These are phyloP conservation scores for Dasysyrphus albostriatus DNA, from an alignment of 2,888 invertebrate species.

Conservation along the genomic window DNA sequence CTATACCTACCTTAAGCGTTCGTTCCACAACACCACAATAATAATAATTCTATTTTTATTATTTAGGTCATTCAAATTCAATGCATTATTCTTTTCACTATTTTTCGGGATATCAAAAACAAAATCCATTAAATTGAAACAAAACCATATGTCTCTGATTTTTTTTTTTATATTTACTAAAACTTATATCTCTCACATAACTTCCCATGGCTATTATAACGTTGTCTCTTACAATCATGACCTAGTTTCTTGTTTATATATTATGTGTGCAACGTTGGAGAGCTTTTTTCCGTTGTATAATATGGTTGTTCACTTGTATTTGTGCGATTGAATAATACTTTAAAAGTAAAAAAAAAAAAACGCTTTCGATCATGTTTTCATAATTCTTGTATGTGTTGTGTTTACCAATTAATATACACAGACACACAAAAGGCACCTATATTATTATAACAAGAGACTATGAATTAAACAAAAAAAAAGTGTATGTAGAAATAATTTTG, in stretches of 20 bases:
- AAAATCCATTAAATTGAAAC: constrained; percentile 39
- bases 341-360: constrained; percentile 5
- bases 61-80: constrained; percentile 39
- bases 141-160: constrained; percentile 49
- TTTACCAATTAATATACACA: constrained; percentile 28
- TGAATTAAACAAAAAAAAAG: constrained; percentile 2
- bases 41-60: constrained; percentile 20
- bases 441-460: constrained; percentile 21
- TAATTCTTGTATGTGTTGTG: constrained; percentile 58
- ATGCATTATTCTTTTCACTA: constrained; percentile 41
- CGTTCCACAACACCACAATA: neutral
- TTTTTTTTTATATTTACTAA: constrained; percentile 54
- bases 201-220: constrained; percentile 80
- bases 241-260: constrained; percentile 82
- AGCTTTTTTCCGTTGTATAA: constrained; percentile 72
- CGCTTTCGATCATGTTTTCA: constrained; percentile 69
- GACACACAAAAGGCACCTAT: neutral
- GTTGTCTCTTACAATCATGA: constrained; percentile 84
- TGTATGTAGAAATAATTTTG: constrained; percentile 37
- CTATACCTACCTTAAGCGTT: constrained; percentile 14
- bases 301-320: constrained; percentile 31
- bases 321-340: constrained; percentile 74
- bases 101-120: constrained; percentile 38
- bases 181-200: constrained; percentile 82
- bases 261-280: constrained; percentile 69